Percentiles rank a stretch among this genome's conserved stretches.
phyloP scores from a whole-genome alignment of 2,797 vertebrate genomes.

The Poecilia wingei region DNA sequence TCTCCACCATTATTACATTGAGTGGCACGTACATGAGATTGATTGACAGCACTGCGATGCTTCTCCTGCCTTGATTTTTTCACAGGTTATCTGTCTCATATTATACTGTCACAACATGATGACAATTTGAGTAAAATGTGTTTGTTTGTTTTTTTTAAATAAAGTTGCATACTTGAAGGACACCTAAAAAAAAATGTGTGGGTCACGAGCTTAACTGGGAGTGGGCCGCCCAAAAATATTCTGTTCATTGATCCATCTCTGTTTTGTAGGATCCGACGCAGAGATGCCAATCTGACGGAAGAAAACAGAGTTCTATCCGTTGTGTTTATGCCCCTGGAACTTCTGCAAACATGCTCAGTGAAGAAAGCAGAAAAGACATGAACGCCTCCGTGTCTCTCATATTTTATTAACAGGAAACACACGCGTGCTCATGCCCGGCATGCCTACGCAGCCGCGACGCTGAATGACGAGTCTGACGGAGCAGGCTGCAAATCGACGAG shows the following conservation, averaged over 20 bases:
- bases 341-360: slow-evolving; percentile 2
- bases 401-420: slow-evolving; percentile 26
- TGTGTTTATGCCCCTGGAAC: slow-evolving; percentile 24
- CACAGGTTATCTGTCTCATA: too few relatives aligned
- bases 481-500: slow-evolving; percentile 43
- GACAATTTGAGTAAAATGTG: too few relatives aligned
- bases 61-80: too few relatives aligned
- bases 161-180: too few relatives aligned
- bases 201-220: not conserved
- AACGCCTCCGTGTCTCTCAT: slow-evolving; percentile 9
- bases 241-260: not conserved
- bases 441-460: slow-evolving; percentile 25
- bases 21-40: too few relatives aligned
- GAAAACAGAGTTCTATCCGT: slow-evolving; percentile 27
- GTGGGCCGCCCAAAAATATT: not conserved
- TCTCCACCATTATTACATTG: too few relatives aligned
- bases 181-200: not conserved
- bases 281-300: not conserved
- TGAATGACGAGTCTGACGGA: slow-evolving; percentile 37
- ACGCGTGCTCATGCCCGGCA: slow-evolving; percentile 18
- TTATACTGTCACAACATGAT: too few relatives aligned
- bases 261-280: not conserved
- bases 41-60: too few relatives aligned
- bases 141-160: not conserved
- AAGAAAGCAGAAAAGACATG: slow-evolving; percentile 9